Conservation (phyloP, 2,888 invertebrate genomes). For the Phalangium opilio region DNA sequence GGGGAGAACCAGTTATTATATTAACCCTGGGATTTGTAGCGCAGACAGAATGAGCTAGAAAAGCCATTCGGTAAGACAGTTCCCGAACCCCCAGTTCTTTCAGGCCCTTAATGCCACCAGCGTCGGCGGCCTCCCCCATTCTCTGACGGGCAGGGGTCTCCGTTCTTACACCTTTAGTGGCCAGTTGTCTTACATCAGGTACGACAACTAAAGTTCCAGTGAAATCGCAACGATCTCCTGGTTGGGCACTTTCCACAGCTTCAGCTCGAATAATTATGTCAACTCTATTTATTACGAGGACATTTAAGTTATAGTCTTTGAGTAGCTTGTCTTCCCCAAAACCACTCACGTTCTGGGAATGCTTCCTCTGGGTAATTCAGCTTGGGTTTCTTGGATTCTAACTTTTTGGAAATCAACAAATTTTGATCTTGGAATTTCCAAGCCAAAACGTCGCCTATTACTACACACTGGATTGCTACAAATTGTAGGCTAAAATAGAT, state of each 20-base stretch:
- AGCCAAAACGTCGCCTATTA: conserved; percentile 72
- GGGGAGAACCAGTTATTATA: conserved; percentile 5
- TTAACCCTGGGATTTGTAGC: conserved; percentile 59
- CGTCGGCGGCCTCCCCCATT: conserved; percentile 42
- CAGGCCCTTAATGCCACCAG: conserved; percentile 64
- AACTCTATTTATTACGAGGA: conserved; percentile 37
- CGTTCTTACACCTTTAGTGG: conserved; percentile 65
- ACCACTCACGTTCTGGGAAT: conserved; percentile 65
- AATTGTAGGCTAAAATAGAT: conserved; percentile 61
- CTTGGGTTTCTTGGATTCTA: conserved; percentile 92
- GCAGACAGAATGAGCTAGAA: conserved; percentile 81
- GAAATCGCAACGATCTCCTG: conserved; percentile 72
- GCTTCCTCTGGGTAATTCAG: conserved; percentile 87
- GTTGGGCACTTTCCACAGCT: conserved; percentile 88
- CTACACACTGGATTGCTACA: conserved; percentile 92
- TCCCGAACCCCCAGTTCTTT: conserved; percentile 75
- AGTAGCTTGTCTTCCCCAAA: no score
- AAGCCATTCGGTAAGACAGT: conserved; percentile 72
- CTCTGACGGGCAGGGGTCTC: conserved; percentile 62
- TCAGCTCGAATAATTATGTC: conserved; percentile 91
- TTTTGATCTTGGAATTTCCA: conserved; percentile 80
- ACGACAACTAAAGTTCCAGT: conserved; percentile 93
- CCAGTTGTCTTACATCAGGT: conserved; percentile 79
- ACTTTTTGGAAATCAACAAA: conserved; percentile 99
- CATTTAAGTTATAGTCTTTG: conserved; percentile 1